Percentiles rank a stretch among this genome's conserved stretches.
Evolutionary conservation across 2,113 vertebrate species (phyloP).

Genomic region (Chamaea fasciata): DNA sequence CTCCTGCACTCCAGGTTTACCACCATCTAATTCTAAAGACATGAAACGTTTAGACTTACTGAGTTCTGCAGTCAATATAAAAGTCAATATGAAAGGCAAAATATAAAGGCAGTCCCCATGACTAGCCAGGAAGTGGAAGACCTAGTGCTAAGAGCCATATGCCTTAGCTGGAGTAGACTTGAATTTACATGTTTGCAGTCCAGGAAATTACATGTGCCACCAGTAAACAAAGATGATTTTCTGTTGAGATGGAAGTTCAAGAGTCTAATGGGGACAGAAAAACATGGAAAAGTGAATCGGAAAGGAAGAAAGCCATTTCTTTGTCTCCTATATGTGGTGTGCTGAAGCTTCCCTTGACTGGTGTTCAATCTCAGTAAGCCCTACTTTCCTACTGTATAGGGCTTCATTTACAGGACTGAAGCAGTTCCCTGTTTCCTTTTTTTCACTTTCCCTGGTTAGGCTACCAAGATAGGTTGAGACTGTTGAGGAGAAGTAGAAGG

Average conservation of each 20-base stretch:
- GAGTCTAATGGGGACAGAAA: neutral
- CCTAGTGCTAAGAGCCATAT: neutral
- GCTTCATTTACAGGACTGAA: neutral
- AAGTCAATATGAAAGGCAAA: neutral
- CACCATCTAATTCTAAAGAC: neutral
- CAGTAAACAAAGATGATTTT: neutral
- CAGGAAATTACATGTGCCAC: neutral
- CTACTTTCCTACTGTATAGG: neutral
- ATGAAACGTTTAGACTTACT: rapidly evolving
- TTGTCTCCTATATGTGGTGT: neutral
- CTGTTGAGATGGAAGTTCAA: neutral
- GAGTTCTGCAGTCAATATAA: neutral
- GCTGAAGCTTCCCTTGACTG: neutral
- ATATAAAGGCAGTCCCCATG: neutral
- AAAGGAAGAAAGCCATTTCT: neutral
- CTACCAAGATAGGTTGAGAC: neutral
- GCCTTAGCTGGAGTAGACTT: neutral
- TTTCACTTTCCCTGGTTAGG: neutral
- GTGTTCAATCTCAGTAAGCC: neutral
- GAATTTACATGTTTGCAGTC: rapidly evolving
- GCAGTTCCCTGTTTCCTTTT: neutral
- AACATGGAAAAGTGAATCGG: neutral
- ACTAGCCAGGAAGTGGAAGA: neutral
- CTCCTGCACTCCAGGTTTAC: neutral
- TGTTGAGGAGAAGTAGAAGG: neutral